phyloP scores from a whole-genome alignment of 1,140 invertebrate genomes.

The Zaprionus tsacasi region DNA sequence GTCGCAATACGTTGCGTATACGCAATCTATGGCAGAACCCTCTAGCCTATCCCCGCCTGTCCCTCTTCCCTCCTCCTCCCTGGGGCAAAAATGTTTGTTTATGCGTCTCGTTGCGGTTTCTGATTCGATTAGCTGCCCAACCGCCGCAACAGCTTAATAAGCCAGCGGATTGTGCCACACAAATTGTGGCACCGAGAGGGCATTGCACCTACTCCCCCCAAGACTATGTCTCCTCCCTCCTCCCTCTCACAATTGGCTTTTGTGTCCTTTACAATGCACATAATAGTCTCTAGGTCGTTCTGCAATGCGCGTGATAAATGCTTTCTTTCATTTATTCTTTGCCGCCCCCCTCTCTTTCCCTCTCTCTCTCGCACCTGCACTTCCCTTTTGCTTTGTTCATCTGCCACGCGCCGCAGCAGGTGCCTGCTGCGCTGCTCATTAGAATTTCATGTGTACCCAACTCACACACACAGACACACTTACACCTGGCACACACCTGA shows the following conservation, averaged over 20 bases:
- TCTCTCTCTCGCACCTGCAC: background rate
- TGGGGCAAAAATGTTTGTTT: slow-evolving; percentile 22
- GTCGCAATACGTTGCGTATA: slow-evolving; percentile 23
- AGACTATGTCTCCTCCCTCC: background rate
- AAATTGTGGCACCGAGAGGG: slow-evolving; percentile 6
- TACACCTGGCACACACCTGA: background rate
- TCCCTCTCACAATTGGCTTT: slow-evolving; percentile 19
- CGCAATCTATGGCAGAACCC: background rate
- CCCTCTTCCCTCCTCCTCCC: background rate
- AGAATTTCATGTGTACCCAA: slow-evolving; percentile 2
- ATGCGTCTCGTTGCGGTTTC: slow-evolving; percentile 26
- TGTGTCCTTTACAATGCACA: slow-evolving; percentile 17
- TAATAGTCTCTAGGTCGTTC: slow-evolving; percentile 4
- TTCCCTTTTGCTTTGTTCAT: background rate
- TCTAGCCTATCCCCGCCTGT: background rate
- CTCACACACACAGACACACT: background rate
- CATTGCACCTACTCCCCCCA: background rate
- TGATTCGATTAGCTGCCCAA: slow-evolving; percentile 54
- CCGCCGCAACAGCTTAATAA: slow-evolving; percentile 6
- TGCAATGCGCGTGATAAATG: slow-evolving; percentile 34
- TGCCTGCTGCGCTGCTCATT: background rate
- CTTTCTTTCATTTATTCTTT: background rate
- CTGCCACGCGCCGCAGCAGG: slow-evolving; percentile 1
- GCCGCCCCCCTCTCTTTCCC: background rate
- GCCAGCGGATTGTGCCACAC: slow-evolving; percentile 12